Evolutionary conservation across 2,888 invertebrate genomes (phyloP), one percentile per base, ranked within the genome.

Genomic region (Diarsia rubi): DNA sequence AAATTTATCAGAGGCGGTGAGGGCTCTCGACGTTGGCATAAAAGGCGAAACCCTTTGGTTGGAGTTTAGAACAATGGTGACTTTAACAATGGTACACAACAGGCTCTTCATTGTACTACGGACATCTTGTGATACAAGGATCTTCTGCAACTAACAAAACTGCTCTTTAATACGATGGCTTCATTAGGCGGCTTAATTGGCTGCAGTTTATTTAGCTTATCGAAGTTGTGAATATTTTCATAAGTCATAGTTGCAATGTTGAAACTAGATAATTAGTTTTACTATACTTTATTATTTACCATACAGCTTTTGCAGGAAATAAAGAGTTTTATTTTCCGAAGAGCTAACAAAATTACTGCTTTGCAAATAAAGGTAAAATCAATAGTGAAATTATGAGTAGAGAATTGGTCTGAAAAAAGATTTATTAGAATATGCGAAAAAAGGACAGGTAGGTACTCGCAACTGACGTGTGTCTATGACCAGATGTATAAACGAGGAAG

Each of bases 41-140:
- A 93, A 91, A 91, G 91, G 88, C 87, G 57, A 89, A 91, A 89
- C 92, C 91, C 92, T 91, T 88, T 89, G 82, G 82, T 87, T 85
- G 86, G 81, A 87, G 86, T 83, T 88, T 78, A 88, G 90, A 91
- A 93, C 92, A 93, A 93, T 90, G 85, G 91, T 78, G 45, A 78
- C 74, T 70, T 76, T 83, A 87, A 93, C 92, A 92, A 92, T 90
- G 89, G 89, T 90, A 88, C 88, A 90, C 90, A 91, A 91, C 92
- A 91, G 83, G 71, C 91, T 82, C 90, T 90, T 88, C 88, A 90
- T 91, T 90, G 91, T 91, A 75, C 81, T 66, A 69, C 88, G 88
- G 89, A 88, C 90, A 89, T 92, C 91, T 91, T 89, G 86, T 79
- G 83, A 80, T 89, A 88, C 81, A 81, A 88, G 88, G 73, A 79